Evolutionary conservation across 1,140 invertebrate species (phyloP).

Genomic region (Drosophila burlai): DNA sequence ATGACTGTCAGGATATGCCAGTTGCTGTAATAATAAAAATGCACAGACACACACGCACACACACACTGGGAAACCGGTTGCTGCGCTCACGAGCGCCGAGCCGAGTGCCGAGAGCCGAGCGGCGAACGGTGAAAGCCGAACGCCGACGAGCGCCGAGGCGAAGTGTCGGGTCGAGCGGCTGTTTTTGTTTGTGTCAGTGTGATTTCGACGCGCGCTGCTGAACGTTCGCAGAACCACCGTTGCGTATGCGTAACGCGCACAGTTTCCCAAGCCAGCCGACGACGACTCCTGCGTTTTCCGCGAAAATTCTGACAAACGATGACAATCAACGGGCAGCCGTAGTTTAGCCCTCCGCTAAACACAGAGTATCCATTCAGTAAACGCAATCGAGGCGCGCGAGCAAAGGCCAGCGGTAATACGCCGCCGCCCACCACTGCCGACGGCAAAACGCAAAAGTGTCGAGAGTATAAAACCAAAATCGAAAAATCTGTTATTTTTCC

Average conservation of each 20-base stretch:
- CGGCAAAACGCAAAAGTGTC: slow-evolving; percentile 46
- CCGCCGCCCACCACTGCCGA: slow-evolving; percentile 25
- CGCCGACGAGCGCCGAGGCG: slow-evolving; percentile 14
- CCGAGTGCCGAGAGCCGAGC: slow-evolving; percentile 16
- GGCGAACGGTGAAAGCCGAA: slow-evolving; percentile 37
- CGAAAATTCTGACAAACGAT: slow-evolving; percentile 37
- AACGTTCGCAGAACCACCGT: slow-evolving; percentile 72
- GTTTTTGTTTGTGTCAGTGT: slow-evolving; percentile 81
- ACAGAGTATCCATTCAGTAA: slow-evolving; percentile 9
- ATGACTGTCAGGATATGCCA: slow-evolving; percentile 72
- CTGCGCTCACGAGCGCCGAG: slow-evolving; percentile 17
- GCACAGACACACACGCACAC: slow-evolving; percentile 38
- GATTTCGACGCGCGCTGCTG: slow-evolving; percentile 84
- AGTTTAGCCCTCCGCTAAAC: slow-evolving; percentile 21
- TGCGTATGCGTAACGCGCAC: slow-evolving; percentile 52
- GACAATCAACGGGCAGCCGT: slow-evolving; percentile 47
- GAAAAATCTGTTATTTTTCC: slow-evolving; percentile 26
- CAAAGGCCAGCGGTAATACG: slow-evolving; percentile 38
- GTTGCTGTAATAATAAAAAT: slow-evolving; percentile 73
- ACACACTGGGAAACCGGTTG: slow-evolving; percentile 52
- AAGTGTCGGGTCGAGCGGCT: slow-evolving; percentile 37
- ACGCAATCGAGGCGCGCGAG: slow-evolving; percentile 1
- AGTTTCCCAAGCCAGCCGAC: slow-evolving; percentile 25
- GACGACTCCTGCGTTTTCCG: slow-evolving; percentile 23
- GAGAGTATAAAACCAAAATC: slow-evolving; percentile 14